These are phyloP conservation scores for Eurystomus gularis DNA, from an alignment of 2,113 vertebrate species.

Conservation along the genomic window DNA sequence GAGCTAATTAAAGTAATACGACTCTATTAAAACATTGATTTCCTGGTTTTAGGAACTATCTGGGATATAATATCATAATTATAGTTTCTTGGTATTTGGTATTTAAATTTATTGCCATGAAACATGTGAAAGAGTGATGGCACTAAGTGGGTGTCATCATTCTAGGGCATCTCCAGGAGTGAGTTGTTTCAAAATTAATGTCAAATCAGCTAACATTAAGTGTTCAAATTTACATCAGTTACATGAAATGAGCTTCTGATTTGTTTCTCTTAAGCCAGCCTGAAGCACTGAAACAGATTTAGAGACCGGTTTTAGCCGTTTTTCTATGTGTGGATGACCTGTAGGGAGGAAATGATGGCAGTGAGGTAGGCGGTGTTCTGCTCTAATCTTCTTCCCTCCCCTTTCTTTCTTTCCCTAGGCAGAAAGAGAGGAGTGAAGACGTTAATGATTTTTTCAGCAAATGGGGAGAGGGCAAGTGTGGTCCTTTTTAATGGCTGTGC, in stretches of 20 bases:
- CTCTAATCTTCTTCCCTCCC: background rate
- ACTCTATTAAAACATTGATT: background rate
- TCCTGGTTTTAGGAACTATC: background rate
- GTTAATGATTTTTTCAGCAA: background rate
- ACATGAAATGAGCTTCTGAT: background rate
- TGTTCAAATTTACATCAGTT: background rate
- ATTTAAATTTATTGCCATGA: background rate
- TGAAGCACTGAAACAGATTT: background rate
- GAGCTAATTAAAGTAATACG: background rate
- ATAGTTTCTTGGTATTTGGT: background rate
- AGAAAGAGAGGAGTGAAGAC: background rate
- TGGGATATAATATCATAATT: background rate
- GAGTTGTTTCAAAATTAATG: background rate
- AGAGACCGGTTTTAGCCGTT: background rate
- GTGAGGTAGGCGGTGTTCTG: background rate
- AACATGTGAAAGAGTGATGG: background rate
- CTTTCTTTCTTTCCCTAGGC: background rate
- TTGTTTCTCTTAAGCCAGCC: background rate
- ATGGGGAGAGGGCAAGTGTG: background rate
- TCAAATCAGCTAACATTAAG: background rate
- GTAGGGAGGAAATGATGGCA: background rate
- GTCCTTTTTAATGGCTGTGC: background rate
- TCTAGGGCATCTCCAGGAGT: background rate
- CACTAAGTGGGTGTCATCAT: background rate
- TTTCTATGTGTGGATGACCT: background rate